These are phyloP conservation scores for Furcifer pardalis DNA, from an alignment of 2,797 vertebrate genomes.

Conservation along the genomic window DNA sequence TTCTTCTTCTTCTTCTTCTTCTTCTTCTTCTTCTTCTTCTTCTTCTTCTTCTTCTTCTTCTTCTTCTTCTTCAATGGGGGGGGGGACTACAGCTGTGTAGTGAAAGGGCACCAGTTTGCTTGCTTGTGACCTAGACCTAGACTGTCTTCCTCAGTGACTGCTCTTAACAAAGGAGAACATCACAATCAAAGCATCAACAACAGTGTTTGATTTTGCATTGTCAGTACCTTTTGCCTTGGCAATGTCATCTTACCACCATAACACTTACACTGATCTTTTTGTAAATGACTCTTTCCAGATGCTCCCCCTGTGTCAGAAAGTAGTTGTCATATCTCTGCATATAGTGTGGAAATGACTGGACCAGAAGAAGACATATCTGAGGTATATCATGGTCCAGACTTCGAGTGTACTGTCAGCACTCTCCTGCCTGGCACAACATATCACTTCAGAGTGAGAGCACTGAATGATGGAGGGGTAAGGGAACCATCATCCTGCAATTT, in stretches of 20 bases:
- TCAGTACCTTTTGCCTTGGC: accelerated
- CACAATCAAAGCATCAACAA: neutral
- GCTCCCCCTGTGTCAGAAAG: constrained; percentile 71
- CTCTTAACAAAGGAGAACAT: neutral
- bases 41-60: too few species aligned
- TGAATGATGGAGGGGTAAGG: constrained; percentile 93
- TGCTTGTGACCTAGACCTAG: neutral
- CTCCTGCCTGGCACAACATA: constrained; percentile 92
- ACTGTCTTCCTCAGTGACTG: neutral
- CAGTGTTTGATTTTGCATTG: neutral
- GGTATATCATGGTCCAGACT: constrained; percentile 86
- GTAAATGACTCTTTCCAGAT: constrained; percentile 54
- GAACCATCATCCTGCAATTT: neutral
- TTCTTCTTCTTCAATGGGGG: too few species aligned
- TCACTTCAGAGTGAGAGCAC: constrained; percentile 86
- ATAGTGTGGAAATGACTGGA: constrained; percentile 92
- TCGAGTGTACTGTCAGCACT: constrained; percentile 89
- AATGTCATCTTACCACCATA: neutral
- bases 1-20: too few species aligned
- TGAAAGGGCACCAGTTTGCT: neutral
- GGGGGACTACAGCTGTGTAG: too few species aligned
- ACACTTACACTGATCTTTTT: neutral
- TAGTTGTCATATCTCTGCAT: constrained; percentile 85
- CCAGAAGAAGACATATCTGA: constrained; percentile 79
- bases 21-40: too few species aligned